Evolutionary conservation across 2,113 vertebrate species (phyloP), one percentile per base, ranked within the genome.

Genomic region (Condylura cristata): DNA sequence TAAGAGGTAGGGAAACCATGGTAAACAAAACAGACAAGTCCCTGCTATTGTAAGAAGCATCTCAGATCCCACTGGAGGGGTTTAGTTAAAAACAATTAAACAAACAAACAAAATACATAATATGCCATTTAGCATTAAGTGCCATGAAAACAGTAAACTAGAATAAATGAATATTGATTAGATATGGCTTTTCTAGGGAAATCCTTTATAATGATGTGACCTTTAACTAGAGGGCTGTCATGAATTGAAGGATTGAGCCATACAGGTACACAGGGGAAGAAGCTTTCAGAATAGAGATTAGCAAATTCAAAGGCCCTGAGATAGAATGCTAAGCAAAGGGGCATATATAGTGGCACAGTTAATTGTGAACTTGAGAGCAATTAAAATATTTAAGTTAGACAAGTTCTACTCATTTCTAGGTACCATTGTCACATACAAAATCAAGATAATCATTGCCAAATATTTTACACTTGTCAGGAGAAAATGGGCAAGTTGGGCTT

Each of bases 401-500:
- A 80, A 24, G 8, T 53, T 89, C 74, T 16, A 7, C 66, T 84
- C 51, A 75, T 85, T 44, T 90, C 32, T 17, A 60, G 11, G 53
- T 71, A 86, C 30, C 56, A 9, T 2, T 10, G 20, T 48, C 32
- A 53, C 53, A 6, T 72, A 32, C 18, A 63, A 56, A 86, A 68
- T 39, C 26, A 83, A 37, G 14, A 74, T n/a, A 14, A 78, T 28
- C 61, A 3, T 56, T 92, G 28, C 28, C 60, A 89, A 82, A 34
- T 34, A 18, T 51, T 51, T 37, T 37, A 68, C 17, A 34, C 20
- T 22, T 90, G 60, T 90, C 44, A 92, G 72, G 14, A 60, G 51
- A 82, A 93, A 91, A 56, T 39, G 30, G 39, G n/a, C 81, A 65
- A 83, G 63, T 44, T 75, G 48, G 16, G 39, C 71, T 93, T 95